Base-by-base conservation (phyloP, 1,140 invertebrate species). In the Hesperophylax magnus region DNA sequence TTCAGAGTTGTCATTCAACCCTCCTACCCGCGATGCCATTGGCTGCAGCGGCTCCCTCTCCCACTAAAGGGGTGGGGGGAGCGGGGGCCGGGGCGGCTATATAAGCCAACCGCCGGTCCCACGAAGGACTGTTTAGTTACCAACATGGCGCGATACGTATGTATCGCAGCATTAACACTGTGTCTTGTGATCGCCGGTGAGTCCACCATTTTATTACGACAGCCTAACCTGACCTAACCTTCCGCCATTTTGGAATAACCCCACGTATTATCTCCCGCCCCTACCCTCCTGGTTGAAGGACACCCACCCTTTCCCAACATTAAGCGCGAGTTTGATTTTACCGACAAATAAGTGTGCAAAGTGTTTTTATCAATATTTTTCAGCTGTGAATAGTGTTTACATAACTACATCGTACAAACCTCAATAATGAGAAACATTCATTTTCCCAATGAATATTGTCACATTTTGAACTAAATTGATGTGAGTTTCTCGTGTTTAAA, bases 61-160 rank as follows among this genome's bases (percentile, higher is more conserved):
- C 77, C 18, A 1, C 3, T 22, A 14, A 7, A 0, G 18, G 18
- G 78, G 14, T 17, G 88, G 86, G 88, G 87, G 87, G 89, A 87
- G 87, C 86, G 86, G 87, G 87, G 87, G 90, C 89, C 90, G 87
- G 89, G 88, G 89, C 88, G 87, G 90, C 86, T 89, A 90, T 90
- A 89, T 88, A 90, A 89, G 54, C 85, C 86, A 86, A 86, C 86
- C 87, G 85, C 85, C 88, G 87, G 86, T 87, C 88, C 82, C 88
- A 88, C 87, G 88, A 89, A 86, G 88, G 89, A 90, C 90, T 90
- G 90, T 91, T 90, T 90, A 90, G 89, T 89, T 88, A 88, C 89
- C 87, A 89, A 89, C 90, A 91, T 90, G 91, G 91, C 90, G 90
- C 89, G 88, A 89, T 90, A 89, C 88, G 89, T 89, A 87, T 87